Conservation (phyloP, 2,888 invertebrate species). For the Euclidia mi region DNA sequence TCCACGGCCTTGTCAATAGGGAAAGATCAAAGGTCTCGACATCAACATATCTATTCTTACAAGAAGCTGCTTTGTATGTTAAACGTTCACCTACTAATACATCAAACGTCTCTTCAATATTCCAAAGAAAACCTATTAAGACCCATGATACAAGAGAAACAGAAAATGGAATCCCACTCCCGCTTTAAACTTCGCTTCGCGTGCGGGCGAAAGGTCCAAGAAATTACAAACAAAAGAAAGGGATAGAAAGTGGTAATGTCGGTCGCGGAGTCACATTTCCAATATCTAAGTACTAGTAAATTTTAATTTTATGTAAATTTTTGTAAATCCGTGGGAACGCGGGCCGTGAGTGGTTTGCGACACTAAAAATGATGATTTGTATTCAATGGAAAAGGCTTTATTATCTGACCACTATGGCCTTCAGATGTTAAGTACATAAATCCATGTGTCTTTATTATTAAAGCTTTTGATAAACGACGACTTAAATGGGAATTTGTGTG, state of each 20-base stretch:
- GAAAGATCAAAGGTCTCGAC: slow-evolving; percentile 46
- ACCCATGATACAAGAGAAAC: neutral
- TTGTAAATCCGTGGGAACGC: slow-evolving; percentile 67
- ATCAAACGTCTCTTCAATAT: slow-evolving; percentile 51
- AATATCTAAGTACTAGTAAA: slow-evolving; percentile 39
- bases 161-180: neutral
- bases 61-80: slow-evolving; percentile 48
- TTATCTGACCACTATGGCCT: slow-evolving; percentile 39
- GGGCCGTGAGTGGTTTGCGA: slow-evolving; percentile 60
- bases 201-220: slow-evolving; percentile 7
- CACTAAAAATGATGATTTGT: slow-evolving; percentile 60
- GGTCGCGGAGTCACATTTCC: slow-evolving; percentile 1
- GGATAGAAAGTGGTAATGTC: neutral
- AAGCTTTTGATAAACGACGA: slow-evolving; percentile 40
- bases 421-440: slow-evolving; percentile 41
- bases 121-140: slow-evolving; percentile 40
- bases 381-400: slow-evolving; percentile 51
- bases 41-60: slow-evolving; percentile 43
- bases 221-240: slow-evolving; percentile 7
- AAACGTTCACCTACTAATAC: slow-evolving; percentile 38
- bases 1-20: slow-evolving; percentile 42
- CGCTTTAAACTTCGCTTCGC: neutral
- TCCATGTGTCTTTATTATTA: slow-evolving; percentile 45
- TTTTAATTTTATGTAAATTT: slow-evolving; percentile 63
- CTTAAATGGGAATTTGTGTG: slow-evolving; percentile 29